phyloP scores from a whole-genome alignment of 2,113 vertebrate genomes.

The Leucoraja erinaceus region DNA sequence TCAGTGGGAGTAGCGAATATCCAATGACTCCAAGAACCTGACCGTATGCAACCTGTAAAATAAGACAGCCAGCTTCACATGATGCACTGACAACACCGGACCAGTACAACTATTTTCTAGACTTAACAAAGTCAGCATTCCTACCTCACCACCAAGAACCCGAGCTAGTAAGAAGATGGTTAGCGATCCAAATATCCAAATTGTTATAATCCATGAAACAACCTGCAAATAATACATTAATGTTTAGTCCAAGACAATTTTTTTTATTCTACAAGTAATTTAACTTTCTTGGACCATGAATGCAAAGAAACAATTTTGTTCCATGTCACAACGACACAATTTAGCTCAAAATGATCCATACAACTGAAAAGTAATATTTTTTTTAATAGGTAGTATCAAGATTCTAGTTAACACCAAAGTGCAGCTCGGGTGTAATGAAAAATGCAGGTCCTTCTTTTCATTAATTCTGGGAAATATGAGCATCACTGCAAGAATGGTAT shows the following conservation, averaged over 20 bases:
- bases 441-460: background rate
- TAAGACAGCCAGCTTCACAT: background rate
- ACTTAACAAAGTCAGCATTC: conserved; percentile 43
- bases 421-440: background rate
- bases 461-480: background rate
- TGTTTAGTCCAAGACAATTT: background rate
- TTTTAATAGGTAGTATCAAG: background rate
- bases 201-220: conserved; percentile 98
- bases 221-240: conserved; percentile 60
- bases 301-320: background rate
- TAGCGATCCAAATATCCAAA: conserved; percentile 97
- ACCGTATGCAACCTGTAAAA: conserved; percentile 81
- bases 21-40: conserved; percentile 97
- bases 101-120: background rate
- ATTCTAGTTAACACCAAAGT: background rate
- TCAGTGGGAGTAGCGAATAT: conserved; percentile 94
- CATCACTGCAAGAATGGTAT: background rate
- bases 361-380: background rate
- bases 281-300: background rate
- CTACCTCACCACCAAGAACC: conserved; percentile 95
- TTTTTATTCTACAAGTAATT: background rate
- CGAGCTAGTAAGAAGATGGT: conserved; percentile 93
- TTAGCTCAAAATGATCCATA: background rate
- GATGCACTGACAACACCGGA: background rate
- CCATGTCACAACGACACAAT: background rate